Base-by-base conservation (phyloP, 2,797 vertebrate genomes). In the Xenops minutus region DNA sequence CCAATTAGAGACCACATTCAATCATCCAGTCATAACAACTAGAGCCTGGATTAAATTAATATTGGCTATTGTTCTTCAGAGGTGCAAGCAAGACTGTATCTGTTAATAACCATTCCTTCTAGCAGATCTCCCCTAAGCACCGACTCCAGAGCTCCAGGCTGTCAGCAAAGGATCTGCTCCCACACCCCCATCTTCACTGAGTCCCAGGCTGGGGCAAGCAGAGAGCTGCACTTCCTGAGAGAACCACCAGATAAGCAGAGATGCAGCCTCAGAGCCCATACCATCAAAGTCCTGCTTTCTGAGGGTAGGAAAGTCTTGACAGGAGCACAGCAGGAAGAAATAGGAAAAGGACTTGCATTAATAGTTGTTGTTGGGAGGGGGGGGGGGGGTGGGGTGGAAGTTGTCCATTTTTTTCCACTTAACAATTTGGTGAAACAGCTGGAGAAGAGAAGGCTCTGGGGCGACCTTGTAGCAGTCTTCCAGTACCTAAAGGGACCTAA, bases 1-100 rank as follows among this genome's bases (percentile, higher is more conserved):
- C 29, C 29, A 93, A 67, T 59, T 80, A 61, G 12, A 75, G 51
- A 76, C 95, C 89, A 55, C 61, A 92, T 39, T 92, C 69, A 55
- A 82, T 78, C 66, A 86, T 69, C 37, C 19, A 62, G 15, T 82
- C n/a, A 52, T 46, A 71, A 82, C 3, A 2, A 61, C 78, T 79
- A 74, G 18, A 61, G 20, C 34, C 62, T 29, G 3, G 37, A 56
- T 73, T 1, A 93, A 84, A 90, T 79, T 67, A 76, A 82, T 84
- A 78, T 36, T 71, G 41, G 10, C 27, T 86, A 51, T 16, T 36
- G 9, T 66, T 83, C 71, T 72, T 61, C 56, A 72, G 8, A 44
- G 37, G 39, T 62, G 39, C 10, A 46, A 78, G 30, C 12, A 85
- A 77, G 62, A 78, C 0, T 39, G 2, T 8, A 22, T 44, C 34